Evolutionary conservation across 2,797 vertebrate species (phyloP), one percentile per base, ranked within the genome.

Genomic region (Catostomus latipinnis): DNA sequence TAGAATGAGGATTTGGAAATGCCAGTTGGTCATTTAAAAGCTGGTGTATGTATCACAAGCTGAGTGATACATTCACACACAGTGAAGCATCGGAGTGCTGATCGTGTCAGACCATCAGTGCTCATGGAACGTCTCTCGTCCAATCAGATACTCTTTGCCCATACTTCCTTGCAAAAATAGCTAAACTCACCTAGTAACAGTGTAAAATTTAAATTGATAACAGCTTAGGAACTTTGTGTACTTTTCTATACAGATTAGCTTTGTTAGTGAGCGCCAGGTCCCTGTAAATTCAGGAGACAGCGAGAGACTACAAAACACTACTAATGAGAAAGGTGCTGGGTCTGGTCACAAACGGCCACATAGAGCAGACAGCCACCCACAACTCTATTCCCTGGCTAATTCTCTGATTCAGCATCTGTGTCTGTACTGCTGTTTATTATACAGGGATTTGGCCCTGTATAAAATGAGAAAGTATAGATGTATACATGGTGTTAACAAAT

Each of bases 211-310:
- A 60, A 12, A 58, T 72, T 57, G 69, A 63, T 78, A 57, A 22
- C 48, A 63, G 76, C 43, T 49, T 1, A 0, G 43, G 69, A 48
- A 57, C 77, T 45, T 60, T 6, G 45, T 72, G 16, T 65, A 48
- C 60, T 65, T 78, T n/a, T 34, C 58, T 65, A 48, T 68, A 78
- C 68, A 71, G 50, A 61, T 78, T 73, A 66, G 18, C 12, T 66
- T 57, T 79, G 69, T 79, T 79, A 56, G 61, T 7, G 60, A 65
- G 34, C 11, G 0, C 6, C 6, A 8, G 34, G 50, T 56, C 43
- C n/a, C 60, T 22, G 10, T 8, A 48, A 61, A 12, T 22, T 43
- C 16, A 11, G 58, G 57, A 53, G 10, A 60, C 34, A 71, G 11
- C 1, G 50, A 82, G 63, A 56, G 34, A 4, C 74, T 60, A 46